phyloP scores from a whole-genome alignment of 2,888 invertebrate genomes.

The Clostera curtula region DNA sequence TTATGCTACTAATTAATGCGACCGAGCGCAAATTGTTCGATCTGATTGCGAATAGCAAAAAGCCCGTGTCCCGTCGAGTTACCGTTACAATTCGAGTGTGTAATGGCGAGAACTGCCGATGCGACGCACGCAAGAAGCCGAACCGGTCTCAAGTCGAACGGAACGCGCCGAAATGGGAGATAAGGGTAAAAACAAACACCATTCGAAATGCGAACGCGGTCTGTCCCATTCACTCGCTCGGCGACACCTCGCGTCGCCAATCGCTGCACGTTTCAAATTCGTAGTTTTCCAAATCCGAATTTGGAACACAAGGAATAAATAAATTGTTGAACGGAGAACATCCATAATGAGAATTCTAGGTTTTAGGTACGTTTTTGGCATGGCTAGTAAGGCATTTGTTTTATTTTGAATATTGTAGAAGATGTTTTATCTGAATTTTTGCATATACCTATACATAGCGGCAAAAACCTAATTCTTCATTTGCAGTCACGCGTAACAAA shows the following conservation, averaged over 20 bases:
- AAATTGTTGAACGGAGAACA: no score
- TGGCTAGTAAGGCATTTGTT: no score
- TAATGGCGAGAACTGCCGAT: slow-evolving; percentile 55
- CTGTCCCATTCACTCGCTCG: slow-evolving; percentile 42
- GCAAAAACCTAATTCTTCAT: no score
- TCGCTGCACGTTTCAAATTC: neutral
- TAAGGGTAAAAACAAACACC: slow-evolving; percentile 56
- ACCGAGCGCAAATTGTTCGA: slow-evolving; percentile 48
- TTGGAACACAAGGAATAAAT: slow-evolving; percentile 1
- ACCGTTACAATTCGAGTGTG: slow-evolving; percentile 48
- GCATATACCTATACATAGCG: no score
- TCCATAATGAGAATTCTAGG: no score
- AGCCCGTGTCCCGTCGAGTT: slow-evolving; percentile 41
- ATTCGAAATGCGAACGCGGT: slow-evolving; percentile 41
- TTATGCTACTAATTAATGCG: slow-evolving; percentile 57
- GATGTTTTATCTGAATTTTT: no score
- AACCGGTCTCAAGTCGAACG: slow-evolving; percentile 45
- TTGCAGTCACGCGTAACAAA: no score
- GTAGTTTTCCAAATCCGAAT: neutral
- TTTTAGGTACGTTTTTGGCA: no score
- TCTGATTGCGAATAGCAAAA: slow-evolving; percentile 56
- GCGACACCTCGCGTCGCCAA: slow-evolving; percentile 43
- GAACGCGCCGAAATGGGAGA: slow-evolving; percentile 53
- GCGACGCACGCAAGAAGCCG: slow-evolving; percentile 54
- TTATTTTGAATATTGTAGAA: no score